These are phyloP conservation scores for Parascotia fuliginaria DNA, from an alignment of 2,888 invertebrate genomes.

Conservation along the genomic window DNA sequence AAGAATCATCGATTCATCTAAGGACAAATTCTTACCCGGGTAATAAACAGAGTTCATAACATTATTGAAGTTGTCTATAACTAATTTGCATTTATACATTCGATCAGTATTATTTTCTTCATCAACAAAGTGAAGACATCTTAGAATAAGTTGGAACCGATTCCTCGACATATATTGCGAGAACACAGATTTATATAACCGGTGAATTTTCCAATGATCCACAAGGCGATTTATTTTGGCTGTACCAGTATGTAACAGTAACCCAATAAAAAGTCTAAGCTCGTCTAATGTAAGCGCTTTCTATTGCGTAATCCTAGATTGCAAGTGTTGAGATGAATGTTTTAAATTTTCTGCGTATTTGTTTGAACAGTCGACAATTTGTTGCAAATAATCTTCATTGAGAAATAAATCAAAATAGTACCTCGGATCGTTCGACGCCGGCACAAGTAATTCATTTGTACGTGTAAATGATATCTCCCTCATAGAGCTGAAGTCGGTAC, in stretches of 20 bases:
- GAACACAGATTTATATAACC: not conserved
- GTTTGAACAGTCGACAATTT: slow-evolving; percentile 21
- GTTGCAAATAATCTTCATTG: slow-evolving; percentile 13
- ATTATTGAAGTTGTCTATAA: slow-evolving; percentile 18
- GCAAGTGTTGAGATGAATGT: not conserved
- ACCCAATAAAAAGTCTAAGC: slow-evolving; percentile 23
- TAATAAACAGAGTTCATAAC: slow-evolving; percentile 39
- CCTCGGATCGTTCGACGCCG: slow-evolving; percentile 9
- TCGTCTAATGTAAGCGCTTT: slow-evolving; percentile 20
- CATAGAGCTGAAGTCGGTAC: slow-evolving; percentile 12
- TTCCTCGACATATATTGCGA: too few relatives aligned
- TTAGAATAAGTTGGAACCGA: slow-evolving; percentile 20
- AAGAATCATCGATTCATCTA: too few relatives aligned
- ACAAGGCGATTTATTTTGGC: slow-evolving; percentile 21
- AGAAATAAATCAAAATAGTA: slow-evolving; percentile 18
- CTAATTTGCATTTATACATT: slow-evolving; percentile 12
- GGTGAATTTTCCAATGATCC: slow-evolving; percentile 31
- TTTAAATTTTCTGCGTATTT: slow-evolving; percentile 4
- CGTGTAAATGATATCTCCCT: slow-evolving; percentile 14
- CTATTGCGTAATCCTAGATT: slow-evolving; percentile 15
- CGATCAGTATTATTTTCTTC: slow-evolving; percentile 9
- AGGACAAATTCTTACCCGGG: slow-evolving; percentile 35
- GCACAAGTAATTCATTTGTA: slow-evolving; percentile 11
- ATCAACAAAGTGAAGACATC: slow-evolving; percentile 21
- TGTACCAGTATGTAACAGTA: slow-evolving; percentile 27